Evolutionary conservation across 2,113 vertebrate genomes (phyloP).

Genomic region (Ophthalmolycus amberensis): DNA sequence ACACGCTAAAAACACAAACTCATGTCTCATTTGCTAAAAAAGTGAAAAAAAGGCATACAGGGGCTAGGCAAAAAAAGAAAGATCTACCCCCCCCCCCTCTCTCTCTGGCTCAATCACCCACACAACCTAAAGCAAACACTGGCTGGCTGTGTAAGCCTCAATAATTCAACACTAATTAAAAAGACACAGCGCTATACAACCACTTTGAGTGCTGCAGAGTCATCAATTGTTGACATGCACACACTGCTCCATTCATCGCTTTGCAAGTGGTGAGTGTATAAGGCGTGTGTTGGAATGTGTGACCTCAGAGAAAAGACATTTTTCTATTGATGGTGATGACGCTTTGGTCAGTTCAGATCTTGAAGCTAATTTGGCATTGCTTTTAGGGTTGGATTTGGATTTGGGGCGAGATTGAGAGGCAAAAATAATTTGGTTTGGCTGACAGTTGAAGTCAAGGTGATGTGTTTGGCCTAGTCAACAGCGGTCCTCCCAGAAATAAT

Average conservation of each 20-base stretch:
- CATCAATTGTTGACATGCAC: slow-evolving; percentile 59
- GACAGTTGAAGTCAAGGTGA: not conserved
- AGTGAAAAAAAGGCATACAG: not conserved
- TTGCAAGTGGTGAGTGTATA: not conserved
- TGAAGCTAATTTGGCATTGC: not conserved
- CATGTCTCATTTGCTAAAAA: not conserved
- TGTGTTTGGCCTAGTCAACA: not conserved
- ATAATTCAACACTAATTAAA: slow-evolving; percentile 81
- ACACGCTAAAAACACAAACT: slow-evolving; percentile 17
- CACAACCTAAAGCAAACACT: slow-evolving; percentile 63
- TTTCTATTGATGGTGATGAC: slow-evolving; percentile 4
- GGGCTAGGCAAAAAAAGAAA: slow-evolving; percentile 8
- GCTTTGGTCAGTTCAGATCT: not conserved
- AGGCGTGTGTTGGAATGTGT: not conserved
- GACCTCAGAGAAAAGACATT: not conserved
- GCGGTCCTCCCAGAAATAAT: not conserved
- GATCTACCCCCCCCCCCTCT: slow-evolving; percentile 26
- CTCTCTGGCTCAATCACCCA: slow-evolving; percentile 59
- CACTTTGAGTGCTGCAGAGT: slow-evolving; percentile 50
- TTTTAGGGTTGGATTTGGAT: not conserved
- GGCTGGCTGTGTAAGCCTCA: slow-evolving; percentile 65
- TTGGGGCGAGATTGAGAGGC: not conserved
- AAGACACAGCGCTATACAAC: slow-evolving; percentile 66
- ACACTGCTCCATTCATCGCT: slow-evolving; percentile 21
- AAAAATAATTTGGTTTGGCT: not conserved